Base-by-base conservation (phyloP, 2,113 vertebrate species). In the Ahaetulla prasina region DNA sequence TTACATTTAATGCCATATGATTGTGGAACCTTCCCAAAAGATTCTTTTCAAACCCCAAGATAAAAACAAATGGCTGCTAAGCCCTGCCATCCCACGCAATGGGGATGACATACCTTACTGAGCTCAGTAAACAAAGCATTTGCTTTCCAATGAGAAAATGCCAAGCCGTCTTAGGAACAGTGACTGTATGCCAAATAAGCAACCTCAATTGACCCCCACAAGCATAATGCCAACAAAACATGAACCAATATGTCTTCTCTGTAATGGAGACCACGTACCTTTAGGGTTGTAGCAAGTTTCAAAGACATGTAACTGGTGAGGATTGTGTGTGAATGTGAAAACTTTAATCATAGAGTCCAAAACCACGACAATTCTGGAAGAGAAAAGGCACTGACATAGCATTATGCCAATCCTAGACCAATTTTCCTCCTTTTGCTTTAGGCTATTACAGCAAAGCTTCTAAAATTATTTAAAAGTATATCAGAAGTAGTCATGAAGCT, bases 301-400 rank as follows among this genome's bases (percentile, higher is more conserved):
- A 95, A 99, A 99, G 95, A 99, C 99, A 8, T 99, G 99, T 95
- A 99, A 89, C 97, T 99, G 99, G 95, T 99, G 99, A 57, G 99
- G 99, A 93, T 99, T 99, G 96, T 99, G 99, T 55, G 99, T 99
- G 95, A 99, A 99, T 0, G 99, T 99, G 96, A 99, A 99, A 91
- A 99, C 99, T 97, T 99, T 99, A 93, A 99, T 99, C 99, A 99
- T 99, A 0, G 99, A 99, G 94, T 99, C 99, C 97, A 99, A 95
- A 91, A 99, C 99, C 30, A 99, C 99, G 94, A 99, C 99, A 91
- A 99, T 99, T 96, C 99, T 99, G 96, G 74, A 97, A 97, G 4
- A 95, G 85, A 95, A 54, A 52, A 94, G 10, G 80, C 11, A 55
- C 0, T 7, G 35, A 87, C 0, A 11, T 10, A 20, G 8, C 30